phyloP scores from a whole-genome alignment of 2,797 vertebrate genomes.

The Pangasius mekongensis region DNA sequence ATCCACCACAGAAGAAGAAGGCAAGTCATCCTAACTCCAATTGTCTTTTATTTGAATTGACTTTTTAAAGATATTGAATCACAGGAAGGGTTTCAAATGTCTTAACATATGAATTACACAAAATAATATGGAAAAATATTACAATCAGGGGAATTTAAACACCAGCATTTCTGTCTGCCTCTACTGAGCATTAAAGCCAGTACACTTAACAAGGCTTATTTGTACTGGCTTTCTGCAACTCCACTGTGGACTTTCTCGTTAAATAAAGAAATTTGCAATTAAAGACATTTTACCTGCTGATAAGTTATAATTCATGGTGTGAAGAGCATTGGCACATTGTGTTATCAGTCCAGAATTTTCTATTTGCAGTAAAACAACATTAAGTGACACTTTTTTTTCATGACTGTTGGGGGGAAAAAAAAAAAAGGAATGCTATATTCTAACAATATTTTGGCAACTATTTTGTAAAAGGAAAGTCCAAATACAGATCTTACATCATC shows the following conservation, averaged over 20 bases:
- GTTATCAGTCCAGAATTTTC: neutral
- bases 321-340: neutral
- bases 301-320: neutral
- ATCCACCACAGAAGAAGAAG: slow-evolving; percentile 97
- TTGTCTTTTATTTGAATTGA: neutral
- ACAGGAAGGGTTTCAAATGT: neutral
- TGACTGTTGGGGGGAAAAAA: neutral
- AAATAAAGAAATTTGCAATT: neutral
- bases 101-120: neutral
- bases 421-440: neutral
- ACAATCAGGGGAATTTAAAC: slow-evolving; percentile 38
- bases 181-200: neutral
- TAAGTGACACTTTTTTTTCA: neutral
- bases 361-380: neutral
- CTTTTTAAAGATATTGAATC: neutral
- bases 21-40: slow-evolving; percentile 76
- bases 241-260: neutral
- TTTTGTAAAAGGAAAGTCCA: neutral
- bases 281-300: neutral
- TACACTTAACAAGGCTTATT: neutral
- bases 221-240: neutral
- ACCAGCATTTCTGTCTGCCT: slow-evolving; percentile 1
- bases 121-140: neutral
- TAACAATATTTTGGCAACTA: neutral
- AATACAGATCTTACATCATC: neutral